These are phyloP conservation scores for Crenuchus spilurus DNA, from an alignment of 2,797 vertebrate genomes.

Conservation along the genomic window DNA sequence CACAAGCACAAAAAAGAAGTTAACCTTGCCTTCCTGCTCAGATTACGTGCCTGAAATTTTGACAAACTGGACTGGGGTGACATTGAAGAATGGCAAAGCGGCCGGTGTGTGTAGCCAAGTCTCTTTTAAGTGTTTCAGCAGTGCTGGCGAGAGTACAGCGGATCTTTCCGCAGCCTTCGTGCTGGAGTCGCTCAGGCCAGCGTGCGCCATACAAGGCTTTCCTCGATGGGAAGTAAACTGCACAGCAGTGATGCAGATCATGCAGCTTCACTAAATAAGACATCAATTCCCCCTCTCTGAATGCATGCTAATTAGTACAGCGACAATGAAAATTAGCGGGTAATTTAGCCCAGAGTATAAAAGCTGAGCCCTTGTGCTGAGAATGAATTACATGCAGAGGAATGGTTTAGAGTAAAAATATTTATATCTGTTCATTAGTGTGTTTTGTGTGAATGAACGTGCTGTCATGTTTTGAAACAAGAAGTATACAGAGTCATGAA, in stretches of 20 bases:
- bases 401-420: background rate
- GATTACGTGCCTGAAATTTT: constrained; percentile 31
- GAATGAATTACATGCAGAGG: background rate
- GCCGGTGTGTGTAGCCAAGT: constrained; percentile 12
- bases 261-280: constrained; percentile 1
- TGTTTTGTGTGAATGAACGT: constrained; percentile 15
- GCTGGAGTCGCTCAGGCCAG: background rate
- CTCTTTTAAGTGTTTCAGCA: constrained; percentile 36
- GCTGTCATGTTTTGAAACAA: background rate
- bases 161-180: background rate
- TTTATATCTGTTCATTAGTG: constrained; percentile 13
- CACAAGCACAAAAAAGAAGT: constrained; percentile 34
- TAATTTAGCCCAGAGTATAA: background rate
- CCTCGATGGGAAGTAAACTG: background rate
- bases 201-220: background rate
- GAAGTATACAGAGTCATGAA: constrained; percentile 26
- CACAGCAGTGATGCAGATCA: background rate
- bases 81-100: constrained; percentile 28
- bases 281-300: background rate
- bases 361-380: background rate
- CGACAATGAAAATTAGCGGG: constrained; percentile 28
- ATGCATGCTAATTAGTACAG: constrained; percentile 23
- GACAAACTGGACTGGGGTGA: constrained; percentile 26
- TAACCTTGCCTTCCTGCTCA: constrained; percentile 29
- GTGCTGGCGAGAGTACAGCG: background rate